Conservation (phyloP, 2,888 invertebrate species). For the Ditula angustiorana region DNA sequence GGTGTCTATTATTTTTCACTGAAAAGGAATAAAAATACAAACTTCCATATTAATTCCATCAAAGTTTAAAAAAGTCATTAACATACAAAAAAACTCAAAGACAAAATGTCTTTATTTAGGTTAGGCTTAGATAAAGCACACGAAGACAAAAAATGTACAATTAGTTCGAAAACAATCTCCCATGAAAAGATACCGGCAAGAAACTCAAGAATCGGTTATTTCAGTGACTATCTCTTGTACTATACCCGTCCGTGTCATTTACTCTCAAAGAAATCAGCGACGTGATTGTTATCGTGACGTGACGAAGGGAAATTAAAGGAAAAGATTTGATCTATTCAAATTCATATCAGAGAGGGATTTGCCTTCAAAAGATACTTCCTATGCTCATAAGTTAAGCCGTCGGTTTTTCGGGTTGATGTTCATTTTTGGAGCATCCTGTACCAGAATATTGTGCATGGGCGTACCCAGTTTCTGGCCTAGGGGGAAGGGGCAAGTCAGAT, state of each 20-base stretch:
- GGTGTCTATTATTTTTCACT: too few species aligned
- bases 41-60: too few species aligned
- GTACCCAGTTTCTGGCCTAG: too few species aligned
- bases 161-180: too few species aligned
- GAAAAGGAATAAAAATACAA: too few species aligned
- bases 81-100: too few species aligned
- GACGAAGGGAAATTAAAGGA: conserved; percentile 33
- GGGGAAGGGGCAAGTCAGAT: too few species aligned
- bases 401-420: not conserved
- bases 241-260: conserved; percentile 18
- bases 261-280: conserved; percentile 23
- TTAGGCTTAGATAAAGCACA: too few species aligned
- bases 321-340: conserved; percentile 19
- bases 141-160: too few species aligned
- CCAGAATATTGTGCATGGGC: too few species aligned
- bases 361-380: not conserved
- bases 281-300: conserved; percentile 34
- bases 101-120: too few species aligned
- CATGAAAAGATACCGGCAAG: not conserved
- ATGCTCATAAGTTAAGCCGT: not conserved
- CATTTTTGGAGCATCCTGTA: not conserved
- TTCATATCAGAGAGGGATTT: not conserved
- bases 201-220: not conserved
- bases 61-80: too few species aligned
- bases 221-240: not conserved